These are phyloP conservation scores for Drosophila mimetica DNA, from an alignment of 2,888 invertebrate genomes.

Conservation along the genomic window DNA sequence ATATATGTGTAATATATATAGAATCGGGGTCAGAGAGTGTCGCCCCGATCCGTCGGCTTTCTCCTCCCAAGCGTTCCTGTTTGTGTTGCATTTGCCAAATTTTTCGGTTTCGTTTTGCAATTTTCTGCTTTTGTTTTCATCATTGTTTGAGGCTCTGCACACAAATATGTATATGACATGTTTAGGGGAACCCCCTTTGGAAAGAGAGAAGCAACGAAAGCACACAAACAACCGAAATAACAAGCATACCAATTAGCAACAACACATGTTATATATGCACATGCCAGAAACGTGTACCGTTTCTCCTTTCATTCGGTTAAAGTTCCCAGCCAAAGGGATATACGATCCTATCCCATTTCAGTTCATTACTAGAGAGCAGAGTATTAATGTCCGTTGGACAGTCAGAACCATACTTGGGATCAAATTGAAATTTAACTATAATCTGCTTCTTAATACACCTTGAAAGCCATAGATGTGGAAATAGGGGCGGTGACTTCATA, in stretches of 20 bases:
- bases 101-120: slow-evolving; percentile 39
- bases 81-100: slow-evolving; percentile 40
- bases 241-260: slow-evolving; percentile 54
- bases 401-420: neutral
- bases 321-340: neutral
- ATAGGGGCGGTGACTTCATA: too few relatives aligned
- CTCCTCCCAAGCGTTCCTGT: slow-evolving; percentile 15
- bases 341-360: neutral
- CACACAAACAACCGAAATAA: slow-evolving; percentile 23
- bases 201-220: neutral
- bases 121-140: slow-evolving; percentile 27
- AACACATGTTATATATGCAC: slow-evolving; percentile 21
- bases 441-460: too few relatives aligned
- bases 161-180: slow-evolving; percentile 34
- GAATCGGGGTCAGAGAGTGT: slow-evolving; percentile 17
- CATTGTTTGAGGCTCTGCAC: slow-evolving; percentile 21
- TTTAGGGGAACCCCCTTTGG: slow-evolving; percentile 12
- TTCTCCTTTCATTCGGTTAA: neutral
- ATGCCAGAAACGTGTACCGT: neutral
- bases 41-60: neutral
- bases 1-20: neutral
- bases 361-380: neutral
- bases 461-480: too few relatives aligned
- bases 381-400: neutral
- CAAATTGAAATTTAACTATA: neutral